A percentile compares a stretch with the other conserved stretches of the same genome.
Evolutionary conservation across 1,140 invertebrate species (phyloP).

Genomic region (Leucophenga varia): DNA sequence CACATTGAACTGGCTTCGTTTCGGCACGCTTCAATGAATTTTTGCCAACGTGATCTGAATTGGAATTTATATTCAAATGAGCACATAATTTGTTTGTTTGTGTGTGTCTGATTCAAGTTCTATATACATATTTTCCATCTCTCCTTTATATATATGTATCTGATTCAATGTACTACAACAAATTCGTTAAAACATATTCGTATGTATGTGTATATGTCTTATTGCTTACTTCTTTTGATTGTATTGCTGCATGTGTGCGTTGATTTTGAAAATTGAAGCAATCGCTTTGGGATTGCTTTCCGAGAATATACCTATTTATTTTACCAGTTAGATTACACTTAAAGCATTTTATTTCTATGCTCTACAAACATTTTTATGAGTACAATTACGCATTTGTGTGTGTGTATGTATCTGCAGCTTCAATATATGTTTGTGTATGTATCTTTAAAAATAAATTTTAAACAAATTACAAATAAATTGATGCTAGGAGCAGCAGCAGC

Average conservation of each 20-base stretch:
- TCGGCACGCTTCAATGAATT: slow-evolving; percentile 43
- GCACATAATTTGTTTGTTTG: slow-evolving; percentile 52
- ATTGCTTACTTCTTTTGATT: neutral
- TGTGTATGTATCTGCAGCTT: slow-evolving; percentile 9
- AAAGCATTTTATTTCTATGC: too few relatives aligned
- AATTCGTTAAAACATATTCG: too few relatives aligned
- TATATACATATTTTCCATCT: neutral
- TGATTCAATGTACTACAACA: too few relatives aligned
- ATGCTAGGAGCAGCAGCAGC: too few relatives aligned
- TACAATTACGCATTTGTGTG: slow-evolving; percentile 32
- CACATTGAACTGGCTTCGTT: too few relatives aligned
- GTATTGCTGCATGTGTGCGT: neutral
- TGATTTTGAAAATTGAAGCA: slow-evolving; percentile 1
- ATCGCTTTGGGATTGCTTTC: neutral
- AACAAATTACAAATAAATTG: slow-evolving; percentile 55
- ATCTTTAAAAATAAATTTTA: slow-evolving; percentile 48
- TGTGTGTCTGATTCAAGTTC: slow-evolving; percentile 14
- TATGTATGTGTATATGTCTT: too few relatives aligned
- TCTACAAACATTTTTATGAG: slow-evolving; percentile 49
- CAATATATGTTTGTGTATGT: too few relatives aligned
- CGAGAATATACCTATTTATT: too few relatives aligned
- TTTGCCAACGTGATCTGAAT: slow-evolving; percentile 52
- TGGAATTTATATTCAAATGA: slow-evolving; percentile 54
- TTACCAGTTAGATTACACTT: too few relatives aligned
- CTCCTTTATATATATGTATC: neutral